These are phyloP conservation scores for Choristoneura rosaceana DNA, from an alignment of 2,888 invertebrate species.

Conservation along the genomic window DNA sequence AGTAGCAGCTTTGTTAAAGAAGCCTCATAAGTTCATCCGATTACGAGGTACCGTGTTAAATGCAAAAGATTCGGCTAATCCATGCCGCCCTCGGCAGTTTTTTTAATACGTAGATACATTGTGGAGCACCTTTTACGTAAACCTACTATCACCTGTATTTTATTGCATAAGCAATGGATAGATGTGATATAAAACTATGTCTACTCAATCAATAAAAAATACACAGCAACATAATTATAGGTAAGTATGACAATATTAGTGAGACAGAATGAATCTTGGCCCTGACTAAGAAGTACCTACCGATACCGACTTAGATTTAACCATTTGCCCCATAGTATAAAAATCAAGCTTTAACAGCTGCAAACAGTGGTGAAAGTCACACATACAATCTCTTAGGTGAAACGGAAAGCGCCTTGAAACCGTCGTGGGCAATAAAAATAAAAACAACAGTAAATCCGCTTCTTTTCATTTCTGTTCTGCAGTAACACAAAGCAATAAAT, in stretches of 20 bases:
- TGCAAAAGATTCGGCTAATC: slow-evolving; percentile 51
- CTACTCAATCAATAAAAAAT: too few species aligned
- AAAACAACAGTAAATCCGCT: slow-evolving; percentile 21
- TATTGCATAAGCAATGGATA: too few species aligned
- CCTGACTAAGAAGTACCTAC: neutral
- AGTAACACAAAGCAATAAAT: slow-evolving; percentile 26
- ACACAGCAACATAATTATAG: too few species aligned
- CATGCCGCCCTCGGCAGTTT: slow-evolving; percentile 46
- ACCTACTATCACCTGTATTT: too few species aligned
- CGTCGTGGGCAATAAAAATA: slow-evolving; percentile 6
- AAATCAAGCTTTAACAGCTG: too few species aligned
- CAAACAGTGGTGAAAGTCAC: neutral
- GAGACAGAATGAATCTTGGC: neutral
- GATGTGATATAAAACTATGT: too few species aligned
- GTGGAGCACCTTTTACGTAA: too few species aligned
- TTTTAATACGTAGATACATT: neutral
- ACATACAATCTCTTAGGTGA: neutral
- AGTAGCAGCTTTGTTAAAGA: slow-evolving; percentile 48
- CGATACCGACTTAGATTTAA: neutral
- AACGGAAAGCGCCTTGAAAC: neutral
- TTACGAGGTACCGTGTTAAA: slow-evolving; percentile 49
- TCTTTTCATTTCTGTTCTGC: slow-evolving; percentile 7
- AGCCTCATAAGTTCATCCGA: slow-evolving; percentile 56
- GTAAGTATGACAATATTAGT: too few species aligned
- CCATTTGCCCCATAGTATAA: neutral